phyloP scores from a whole-genome alignment of 2,888 invertebrate species.

The Zaprionus lineosus region DNA sequence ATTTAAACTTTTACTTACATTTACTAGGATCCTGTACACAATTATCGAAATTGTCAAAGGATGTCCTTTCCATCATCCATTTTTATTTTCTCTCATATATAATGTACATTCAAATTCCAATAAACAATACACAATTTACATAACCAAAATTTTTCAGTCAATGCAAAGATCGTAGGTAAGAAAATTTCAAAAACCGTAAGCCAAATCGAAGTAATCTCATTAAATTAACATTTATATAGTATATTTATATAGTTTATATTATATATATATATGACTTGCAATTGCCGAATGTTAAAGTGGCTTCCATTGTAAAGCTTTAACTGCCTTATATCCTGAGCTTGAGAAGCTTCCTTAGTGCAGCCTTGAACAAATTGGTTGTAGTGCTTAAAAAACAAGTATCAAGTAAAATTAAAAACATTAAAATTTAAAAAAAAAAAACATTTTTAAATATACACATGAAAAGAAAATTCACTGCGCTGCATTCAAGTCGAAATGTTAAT shows the following conservation, averaged over 20 bases:
- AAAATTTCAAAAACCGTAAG: constrained; percentile 43
- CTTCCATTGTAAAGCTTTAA: constrained; percentile 69
- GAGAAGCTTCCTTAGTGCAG: constrained; percentile 60
- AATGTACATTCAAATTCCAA: constrained; percentile 10
- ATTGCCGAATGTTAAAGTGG: constrained; percentile 43
- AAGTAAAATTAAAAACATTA: constrained; percentile 23
- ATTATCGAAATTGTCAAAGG: too few species aligned
- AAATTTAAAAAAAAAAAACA: constrained; percentile 22
- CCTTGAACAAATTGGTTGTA: constrained; percentile 62
- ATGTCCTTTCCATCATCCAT: too few species aligned
- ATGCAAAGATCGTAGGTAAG: constrained; percentile 58
- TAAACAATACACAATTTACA: constrained; percentile 29
- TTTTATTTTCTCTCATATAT: constrained; percentile 6
- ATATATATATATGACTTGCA: constrained; percentile 36
- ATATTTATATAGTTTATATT: constrained; percentile 26
- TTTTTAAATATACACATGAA: constrained; percentile 32
- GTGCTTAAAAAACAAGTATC: constrained; percentile 48
- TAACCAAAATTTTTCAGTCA: constrained; percentile 54
- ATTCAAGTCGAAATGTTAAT: constrained; percentile 62
- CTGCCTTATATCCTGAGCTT: constrained; percentile 61
- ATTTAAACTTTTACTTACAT: neutral
- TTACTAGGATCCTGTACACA: too few species aligned
- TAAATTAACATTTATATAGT: constrained; percentile 20
- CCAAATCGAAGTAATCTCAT: constrained; percentile 32
- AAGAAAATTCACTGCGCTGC: constrained; percentile 52